Evolutionary conservation across 2,113 vertebrate species (phyloP).

Genomic region (Pholis gunnellus): DNA sequence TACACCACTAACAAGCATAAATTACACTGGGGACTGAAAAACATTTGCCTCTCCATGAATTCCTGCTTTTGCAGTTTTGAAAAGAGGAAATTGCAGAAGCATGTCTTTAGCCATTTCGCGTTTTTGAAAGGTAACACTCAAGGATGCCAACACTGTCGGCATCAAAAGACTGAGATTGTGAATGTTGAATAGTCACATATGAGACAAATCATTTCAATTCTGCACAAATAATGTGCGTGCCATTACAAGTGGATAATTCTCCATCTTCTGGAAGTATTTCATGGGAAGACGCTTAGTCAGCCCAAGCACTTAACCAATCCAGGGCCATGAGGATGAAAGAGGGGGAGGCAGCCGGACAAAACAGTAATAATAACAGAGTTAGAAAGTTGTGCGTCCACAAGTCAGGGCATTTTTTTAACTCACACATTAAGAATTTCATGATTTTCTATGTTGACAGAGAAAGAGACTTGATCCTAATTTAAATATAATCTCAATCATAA

Average conservation of each 20-base stretch:
- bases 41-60: constrained; percentile 44
- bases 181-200: constrained; percentile 49
- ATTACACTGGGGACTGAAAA: constrained; percentile 46
- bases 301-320: constrained; percentile 36
- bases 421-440: background rate
- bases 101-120: constrained; percentile 33
- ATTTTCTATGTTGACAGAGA: background rate
- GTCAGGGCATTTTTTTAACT: background rate
- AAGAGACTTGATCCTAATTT: background rate
- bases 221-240: constrained; percentile 42
- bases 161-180: constrained; percentile 41
- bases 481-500: background rate
- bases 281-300: constrained; percentile 17
- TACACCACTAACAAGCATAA: constrained; percentile 53
- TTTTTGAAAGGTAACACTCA: constrained; percentile 53
- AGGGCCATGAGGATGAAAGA: background rate
- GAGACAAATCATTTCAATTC: constrained; percentile 51
- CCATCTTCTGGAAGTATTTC: constrained; percentile 24
- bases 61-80: constrained; percentile 51
- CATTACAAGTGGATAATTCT: constrained; percentile 48
- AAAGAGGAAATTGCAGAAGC: constrained; percentile 43
- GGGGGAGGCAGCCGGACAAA: background rate
- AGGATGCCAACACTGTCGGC: constrained; percentile 20
- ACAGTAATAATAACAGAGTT: background rate
- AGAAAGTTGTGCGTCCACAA: background rate